A percentile compares a stretch with the other conserved stretches of the same genome.
Conservation (phyloP, 2,888 invertebrate species). For the Noctua pronuba region DNA sequence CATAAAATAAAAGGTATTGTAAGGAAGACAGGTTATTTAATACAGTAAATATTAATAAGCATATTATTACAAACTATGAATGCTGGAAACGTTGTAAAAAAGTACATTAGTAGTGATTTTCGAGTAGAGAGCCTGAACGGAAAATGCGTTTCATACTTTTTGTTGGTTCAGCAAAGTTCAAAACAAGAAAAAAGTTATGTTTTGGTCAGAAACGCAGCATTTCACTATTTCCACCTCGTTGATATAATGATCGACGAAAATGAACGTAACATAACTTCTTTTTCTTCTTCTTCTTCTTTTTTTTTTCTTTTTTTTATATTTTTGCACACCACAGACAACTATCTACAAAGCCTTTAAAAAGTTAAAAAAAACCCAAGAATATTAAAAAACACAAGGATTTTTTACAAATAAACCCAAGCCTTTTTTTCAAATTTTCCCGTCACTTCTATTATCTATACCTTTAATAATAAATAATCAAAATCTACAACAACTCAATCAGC, state of each 20-base stretch:
- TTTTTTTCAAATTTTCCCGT: background rate
- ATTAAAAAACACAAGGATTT: background rate
- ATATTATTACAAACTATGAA: background rate
- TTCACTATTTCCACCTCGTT: background rate
- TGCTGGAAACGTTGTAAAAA: background rate
- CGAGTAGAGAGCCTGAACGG: background rate
- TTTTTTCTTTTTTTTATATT: no score
- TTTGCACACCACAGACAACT: background rate
- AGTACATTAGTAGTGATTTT: background rate
- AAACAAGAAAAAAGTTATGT: background rate
- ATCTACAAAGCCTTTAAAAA: background rate
- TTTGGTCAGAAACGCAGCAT: background rate
- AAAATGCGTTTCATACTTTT: background rate
- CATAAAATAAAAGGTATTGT: slow-evolving; percentile 11
- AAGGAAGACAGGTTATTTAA: background rate
- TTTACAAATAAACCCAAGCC: background rate
- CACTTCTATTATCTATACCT: background rate
- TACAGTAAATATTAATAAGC: background rate
- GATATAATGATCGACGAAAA: background rate
- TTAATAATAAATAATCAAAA: slow-evolving; percentile 40
- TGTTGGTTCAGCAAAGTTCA: background rate
- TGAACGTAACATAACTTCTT: background rate
- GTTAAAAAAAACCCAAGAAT: background rate
- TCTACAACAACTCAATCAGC: slow-evolving; percentile 53
- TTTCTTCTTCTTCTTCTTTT: no score